Base-by-base conservation (phyloP, 1,140 invertebrate genomes). In the Pentalonia nigronervosa region DNA sequence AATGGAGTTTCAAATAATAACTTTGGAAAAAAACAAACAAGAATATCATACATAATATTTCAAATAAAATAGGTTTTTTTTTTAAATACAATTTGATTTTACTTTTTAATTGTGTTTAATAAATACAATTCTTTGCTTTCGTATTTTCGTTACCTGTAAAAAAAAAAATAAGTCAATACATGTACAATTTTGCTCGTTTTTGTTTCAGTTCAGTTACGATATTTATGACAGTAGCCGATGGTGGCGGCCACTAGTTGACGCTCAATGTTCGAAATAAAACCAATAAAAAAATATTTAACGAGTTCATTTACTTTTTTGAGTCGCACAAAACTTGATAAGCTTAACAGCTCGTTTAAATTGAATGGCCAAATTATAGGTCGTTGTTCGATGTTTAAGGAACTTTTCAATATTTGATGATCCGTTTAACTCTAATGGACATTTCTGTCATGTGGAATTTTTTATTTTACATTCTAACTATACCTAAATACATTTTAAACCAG, bases 241-340 rank as follows among this genome's bases (percentile, higher is more conserved):
- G 14, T 76, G 60, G n/a, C 60, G n/a, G 14, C 60, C 60, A 76
- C 60, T 76, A 76, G 60, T 67, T 67, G 60, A 67, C 14, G n/a
- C 6, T 14, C 14, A 34, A 14, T 34, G 30, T 76, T 6, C 14
- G 0, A 7, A 76, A 76, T 76, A 76, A 76, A 76, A 76, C n/a
- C 60, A 76, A 76, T n/a, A n/a, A 76, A 76, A 76, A 76, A 76
- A n/a, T 76, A 76, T 76, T 76, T 76, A n/a, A 76, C 30, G 60
- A 67, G n/a, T n/a, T 76, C 60, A 76, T 6, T 76, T 76, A 34
- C 30, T 67, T 67, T 11, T 76, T 34, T 14, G 60, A 30, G n/a
- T 76, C 30, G 14, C 60, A 76, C 60, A n/a, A 76, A 76, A 76
- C n/a, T 76, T 76, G 60, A 76, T 76, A 76, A 76, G 60, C 60